Conservation (phyloP, 2,888 invertebrate species). For the Cacoxenus indagator region DNA sequence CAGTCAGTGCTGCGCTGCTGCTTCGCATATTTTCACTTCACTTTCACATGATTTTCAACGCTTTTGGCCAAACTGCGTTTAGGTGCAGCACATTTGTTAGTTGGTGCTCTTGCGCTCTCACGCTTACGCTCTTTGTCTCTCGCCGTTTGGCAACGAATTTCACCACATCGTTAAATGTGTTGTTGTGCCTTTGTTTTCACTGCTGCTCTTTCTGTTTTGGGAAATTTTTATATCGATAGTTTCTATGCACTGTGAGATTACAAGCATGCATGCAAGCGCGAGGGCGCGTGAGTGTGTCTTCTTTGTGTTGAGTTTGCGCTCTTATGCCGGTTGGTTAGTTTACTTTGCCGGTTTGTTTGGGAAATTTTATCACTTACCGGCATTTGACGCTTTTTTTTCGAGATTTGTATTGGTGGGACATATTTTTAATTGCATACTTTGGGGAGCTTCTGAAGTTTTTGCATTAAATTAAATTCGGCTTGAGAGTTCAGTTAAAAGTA, state of each 20-base stretch:
- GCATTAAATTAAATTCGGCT: too few relatives aligned
- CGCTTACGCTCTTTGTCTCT: slow-evolving; percentile 7
- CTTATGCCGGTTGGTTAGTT: slow-evolving; percentile 31
- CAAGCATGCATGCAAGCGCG: background rate
- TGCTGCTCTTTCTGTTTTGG: slow-evolving; percentile 19
- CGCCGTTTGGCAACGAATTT: slow-evolving; percentile 8
- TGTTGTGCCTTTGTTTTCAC: background rate
- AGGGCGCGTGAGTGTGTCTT: background rate
- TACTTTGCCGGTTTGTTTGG: slow-evolving; percentile 67
- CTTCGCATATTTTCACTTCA: slow-evolving; percentile 18
- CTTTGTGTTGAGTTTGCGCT: slow-evolving; percentile 53
- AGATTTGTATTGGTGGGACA: background rate
- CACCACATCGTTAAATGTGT: slow-evolving; percentile 1
- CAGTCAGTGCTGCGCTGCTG: background rate
- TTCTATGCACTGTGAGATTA: background rate
- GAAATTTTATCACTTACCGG: slow-evolving; percentile 39
- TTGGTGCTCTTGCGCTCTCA: slow-evolving; percentile 29
- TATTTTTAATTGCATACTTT: too few relatives aligned
- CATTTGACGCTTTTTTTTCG: slow-evolving; percentile 30
- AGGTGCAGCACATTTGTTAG: slow-evolving; percentile 34
- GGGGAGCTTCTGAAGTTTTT: too few relatives aligned
- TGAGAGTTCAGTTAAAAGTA: too few relatives aligned
- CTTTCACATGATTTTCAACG: slow-evolving; percentile 20
- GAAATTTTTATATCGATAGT: slow-evolving; percentile 26
- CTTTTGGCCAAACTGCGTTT: slow-evolving; percentile 37